Evolutionary conservation across 2,888 invertebrate species (phyloP).

Genomic region (Aromia moschata): DNA sequence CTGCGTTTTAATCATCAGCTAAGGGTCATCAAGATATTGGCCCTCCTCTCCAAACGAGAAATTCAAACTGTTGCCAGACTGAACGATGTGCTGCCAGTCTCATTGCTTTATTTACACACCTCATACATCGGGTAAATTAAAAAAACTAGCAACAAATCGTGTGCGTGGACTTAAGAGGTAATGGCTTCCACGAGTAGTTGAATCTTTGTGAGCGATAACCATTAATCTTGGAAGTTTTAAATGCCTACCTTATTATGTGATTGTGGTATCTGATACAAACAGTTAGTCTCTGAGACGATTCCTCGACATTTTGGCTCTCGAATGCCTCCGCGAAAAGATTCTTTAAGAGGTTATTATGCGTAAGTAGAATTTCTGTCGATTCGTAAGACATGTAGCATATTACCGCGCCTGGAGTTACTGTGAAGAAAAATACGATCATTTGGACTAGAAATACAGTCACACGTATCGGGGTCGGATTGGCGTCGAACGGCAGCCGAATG

Average conservation of each 20-base stretch:
- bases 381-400: conserved; percentile 30
- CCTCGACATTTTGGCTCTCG: conserved; percentile 12
- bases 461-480: conserved; percentile 13
- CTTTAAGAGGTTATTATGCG: conserved; percentile 28
- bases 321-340: conserved; percentile 25
- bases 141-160: no score
- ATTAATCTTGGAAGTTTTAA: no score
- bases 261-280: conserved; percentile 34
- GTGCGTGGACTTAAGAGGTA: no score
- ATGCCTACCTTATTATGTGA: conserved; percentile 30
- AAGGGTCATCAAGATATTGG: no score
- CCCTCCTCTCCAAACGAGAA: no score
- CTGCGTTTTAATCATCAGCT: no score
- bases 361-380: conserved; percentile 26
- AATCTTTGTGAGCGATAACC: no score
- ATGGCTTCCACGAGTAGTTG: no score
- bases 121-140: no score
- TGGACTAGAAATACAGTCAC: conserved; percentile 23
- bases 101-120: no score
- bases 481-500: conserved; percentile 26
- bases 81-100: no score
- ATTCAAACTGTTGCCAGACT: no score
- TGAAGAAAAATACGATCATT: background rate
- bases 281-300: conserved; percentile 11
- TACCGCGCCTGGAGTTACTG: conserved; percentile 12